Base-by-base conservation (phyloP, 2,888 invertebrate genomes). In the Eustalomyia histrio region DNA sequence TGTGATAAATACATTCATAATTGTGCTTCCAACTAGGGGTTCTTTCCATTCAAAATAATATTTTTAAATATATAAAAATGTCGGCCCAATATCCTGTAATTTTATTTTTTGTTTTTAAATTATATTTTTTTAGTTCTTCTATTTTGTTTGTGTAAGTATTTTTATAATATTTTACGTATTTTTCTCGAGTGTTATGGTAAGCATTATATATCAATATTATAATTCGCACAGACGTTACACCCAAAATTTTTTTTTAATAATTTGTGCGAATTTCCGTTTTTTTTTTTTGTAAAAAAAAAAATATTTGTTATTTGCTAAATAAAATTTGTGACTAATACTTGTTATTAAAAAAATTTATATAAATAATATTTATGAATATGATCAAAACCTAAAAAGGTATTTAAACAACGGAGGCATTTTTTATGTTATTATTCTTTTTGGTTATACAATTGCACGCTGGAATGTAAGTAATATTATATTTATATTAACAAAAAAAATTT, bases 81-180 rank as follows among this genome's bases (percentile, higher is more conserved):
- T 87, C 87, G 90, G 90, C 89, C 90, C 87, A 88, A 90, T 87
- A 88, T 89, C 88, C 88, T 88, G 88, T 87, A 81, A 81, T 81
- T 81, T 81, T 81, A 81, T 81, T 81, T 80, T 79, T 72, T 39
- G 1, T 39, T 65, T 47, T 16, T 60, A 73, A 69, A 35, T 76
- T 72, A 53, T 86, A 82, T 82, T 75, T 84, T 71, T 29, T 29
- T 29, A 29, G 29, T 29, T 29, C 7, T 29, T 29, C 29, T 29
- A 29, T 29, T 61, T 65, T 75, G 47, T 58, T 79, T 61, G 7
- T 6, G 29, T 29, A 29, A 68, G 71, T 82, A 39, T 73, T 68
- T 61, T 60, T 57, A 21, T 52, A 67, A n/a, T 2, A 52, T 29
- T 61, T 21, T 71, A 60, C 47, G 50, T 60, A 60, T 58, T 53